These are phyloP conservation scores for Excalfactoria chinensis DNA, from an alignment of 2,113 vertebrate genomes.

Conservation along the genomic window DNA sequence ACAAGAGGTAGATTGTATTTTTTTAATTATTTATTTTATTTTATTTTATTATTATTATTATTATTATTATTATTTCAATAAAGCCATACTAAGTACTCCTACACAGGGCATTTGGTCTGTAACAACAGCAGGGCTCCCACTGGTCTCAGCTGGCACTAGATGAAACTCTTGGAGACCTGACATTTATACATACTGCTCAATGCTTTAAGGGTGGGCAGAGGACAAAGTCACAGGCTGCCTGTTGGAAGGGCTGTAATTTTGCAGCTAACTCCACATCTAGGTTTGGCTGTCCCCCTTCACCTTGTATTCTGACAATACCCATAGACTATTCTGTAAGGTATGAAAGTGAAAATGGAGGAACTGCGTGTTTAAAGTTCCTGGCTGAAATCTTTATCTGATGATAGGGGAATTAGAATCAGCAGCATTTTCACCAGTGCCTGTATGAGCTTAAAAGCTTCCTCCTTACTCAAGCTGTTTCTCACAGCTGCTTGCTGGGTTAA, in stretches of 20 bases:
- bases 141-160: background rate
- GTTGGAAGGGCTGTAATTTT: background rate
- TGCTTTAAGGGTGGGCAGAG: background rate
- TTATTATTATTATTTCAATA: background rate
- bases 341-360: background rate
- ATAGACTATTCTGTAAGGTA: background rate
- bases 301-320: background rate
- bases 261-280: background rate
- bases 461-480: background rate
- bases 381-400: background rate
- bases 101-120: background rate
- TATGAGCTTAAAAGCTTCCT: background rate
- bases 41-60: too few relatives aligned
- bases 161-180: background rate
- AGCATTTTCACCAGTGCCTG: background rate
- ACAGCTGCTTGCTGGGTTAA: background rate
- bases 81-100: background rate
- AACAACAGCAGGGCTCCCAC: background rate
- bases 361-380: background rate
- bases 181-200: background rate
- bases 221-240: fast-evolving
- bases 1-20: background rate
- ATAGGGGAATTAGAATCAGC: background rate
- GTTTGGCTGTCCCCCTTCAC: fast-evolving
- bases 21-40: too few relatives aligned